These are phyloP conservation scores for Drosophila leontia DNA, from an alignment of 1,140 invertebrate genomes.

Conservation along the genomic window DNA sequence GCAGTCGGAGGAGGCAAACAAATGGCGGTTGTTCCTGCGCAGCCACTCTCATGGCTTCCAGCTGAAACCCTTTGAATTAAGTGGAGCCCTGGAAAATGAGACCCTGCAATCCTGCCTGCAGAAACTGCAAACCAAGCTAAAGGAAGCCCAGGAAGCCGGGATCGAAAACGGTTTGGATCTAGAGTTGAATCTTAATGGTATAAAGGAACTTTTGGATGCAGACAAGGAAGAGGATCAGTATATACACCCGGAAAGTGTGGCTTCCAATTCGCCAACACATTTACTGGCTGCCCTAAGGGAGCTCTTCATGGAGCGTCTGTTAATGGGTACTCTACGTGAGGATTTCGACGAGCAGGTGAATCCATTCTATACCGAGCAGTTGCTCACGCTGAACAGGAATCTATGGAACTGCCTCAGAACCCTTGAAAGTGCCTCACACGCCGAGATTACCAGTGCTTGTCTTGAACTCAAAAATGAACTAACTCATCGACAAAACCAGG, in stretches of 20 bases:
- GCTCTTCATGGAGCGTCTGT: constrained; percentile 54
- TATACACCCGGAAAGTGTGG: constrained; percentile 11
- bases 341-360: constrained; percentile 61
- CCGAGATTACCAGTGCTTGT: constrained; percentile 29
- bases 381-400: constrained; percentile 51
- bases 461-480: constrained; percentile 24
- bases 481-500: background rate
- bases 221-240: constrained; percentile 10
- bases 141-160: background rate
- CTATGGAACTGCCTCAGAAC: constrained; percentile 61
- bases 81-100: background rate
- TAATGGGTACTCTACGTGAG: constrained; percentile 20
- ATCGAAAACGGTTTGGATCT: background rate
- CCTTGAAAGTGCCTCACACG: constrained; percentile 18
- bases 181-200: constrained; percentile 31
- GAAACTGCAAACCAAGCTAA: constrained; percentile 31
- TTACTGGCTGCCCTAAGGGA: constrained; percentile 51
- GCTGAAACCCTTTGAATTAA: constrained; percentile 57
- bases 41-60: constrained; percentile 24
- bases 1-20: constrained; percentile 55
- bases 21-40: constrained; percentile 53
- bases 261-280: constrained; percentile 34
- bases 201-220: constrained; percentile 19
- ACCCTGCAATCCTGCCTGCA: constrained; percentile 19
- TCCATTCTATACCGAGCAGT: constrained; percentile 60